Conservation (phyloP, 1,140 invertebrate genomes). For the Ips nitidus region DNA sequence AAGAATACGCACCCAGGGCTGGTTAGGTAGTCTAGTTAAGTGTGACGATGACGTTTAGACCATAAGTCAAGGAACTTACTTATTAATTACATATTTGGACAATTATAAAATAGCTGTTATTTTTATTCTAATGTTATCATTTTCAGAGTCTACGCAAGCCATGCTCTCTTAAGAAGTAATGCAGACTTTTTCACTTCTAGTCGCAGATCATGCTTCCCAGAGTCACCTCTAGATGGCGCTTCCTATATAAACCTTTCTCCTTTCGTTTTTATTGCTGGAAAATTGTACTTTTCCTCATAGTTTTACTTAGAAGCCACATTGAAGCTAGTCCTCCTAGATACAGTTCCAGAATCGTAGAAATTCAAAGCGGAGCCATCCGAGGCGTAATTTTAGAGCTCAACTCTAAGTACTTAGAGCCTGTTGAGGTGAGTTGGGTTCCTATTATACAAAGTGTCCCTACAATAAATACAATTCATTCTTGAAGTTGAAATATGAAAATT, state of each 20-base stretch:
- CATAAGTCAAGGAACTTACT: no score
- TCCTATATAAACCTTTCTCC: background rate
- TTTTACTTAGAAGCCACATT: slow-evolving; percentile 12
- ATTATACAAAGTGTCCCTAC: background rate
- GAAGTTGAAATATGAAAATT: background rate
- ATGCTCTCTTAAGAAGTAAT: slow-evolving; percentile 12
- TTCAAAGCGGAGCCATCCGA: slow-evolving; percentile 66
- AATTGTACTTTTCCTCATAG: slow-evolving; percentile 6
- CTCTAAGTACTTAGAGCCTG: slow-evolving; percentile 73
- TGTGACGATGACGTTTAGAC: no score
- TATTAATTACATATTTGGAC: no score
- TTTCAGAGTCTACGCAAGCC: no score
- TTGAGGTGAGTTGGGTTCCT: slow-evolving; percentile 60
- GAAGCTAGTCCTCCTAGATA: slow-evolving; percentile 53
- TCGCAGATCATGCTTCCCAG: slow-evolving; percentile 31
- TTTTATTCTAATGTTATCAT: no score
- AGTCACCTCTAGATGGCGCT: slow-evolving; percentile 22
- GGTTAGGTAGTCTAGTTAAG: no score
- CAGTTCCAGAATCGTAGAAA: slow-evolving; percentile 66
- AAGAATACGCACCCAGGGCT: no score
- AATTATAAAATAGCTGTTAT: no score
- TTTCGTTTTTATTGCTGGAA: background rate
- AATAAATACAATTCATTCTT: background rate
- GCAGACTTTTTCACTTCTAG: slow-evolving; percentile 16
- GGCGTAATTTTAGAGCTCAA: slow-evolving; percentile 74